Percentiles rank a stretch among this genome's conserved stretches.
Evolutionary conservation across 2,797 vertebrate genomes (phyloP).

Genomic region (Artibeus lituratus): DNA sequence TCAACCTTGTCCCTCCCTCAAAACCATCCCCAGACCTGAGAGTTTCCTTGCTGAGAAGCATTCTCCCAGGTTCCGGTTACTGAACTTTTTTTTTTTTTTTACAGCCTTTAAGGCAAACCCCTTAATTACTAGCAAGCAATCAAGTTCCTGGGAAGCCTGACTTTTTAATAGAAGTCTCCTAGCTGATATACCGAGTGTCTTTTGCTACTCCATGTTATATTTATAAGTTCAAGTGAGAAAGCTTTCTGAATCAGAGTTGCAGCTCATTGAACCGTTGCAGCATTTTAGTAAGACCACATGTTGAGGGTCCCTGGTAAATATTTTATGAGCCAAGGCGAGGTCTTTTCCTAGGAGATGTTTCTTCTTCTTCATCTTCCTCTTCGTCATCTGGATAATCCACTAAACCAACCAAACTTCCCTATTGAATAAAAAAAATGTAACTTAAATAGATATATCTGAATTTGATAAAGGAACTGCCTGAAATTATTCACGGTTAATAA

Average conservation of each 20-base stretch:
- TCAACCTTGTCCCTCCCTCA: constrained; percentile 77
- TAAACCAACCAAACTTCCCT: constrained; percentile 95
- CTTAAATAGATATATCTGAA: not conserved
- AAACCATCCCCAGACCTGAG: constrained; percentile 82
- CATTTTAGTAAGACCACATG: constrained; percentile 82
- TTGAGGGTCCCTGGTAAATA: constrained; percentile 73
- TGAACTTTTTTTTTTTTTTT: constrained; percentile 85
- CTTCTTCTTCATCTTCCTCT: constrained; percentile 96
- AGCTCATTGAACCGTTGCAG: constrained; percentile 85
- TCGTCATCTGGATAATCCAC: constrained; percentile 99
- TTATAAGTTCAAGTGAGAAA: constrained; percentile 84
- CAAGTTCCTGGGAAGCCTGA: constrained; percentile 84
- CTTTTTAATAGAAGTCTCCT: constrained; percentile 83
- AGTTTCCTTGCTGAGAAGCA: constrained; percentile 84
- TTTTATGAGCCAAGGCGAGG: constrained; percentile 96
- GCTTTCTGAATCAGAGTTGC: constrained; percentile 84
- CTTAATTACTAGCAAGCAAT: constrained; percentile 83
- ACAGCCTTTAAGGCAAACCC: constrained; percentile 88
- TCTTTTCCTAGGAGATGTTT: constrained; percentile 94
- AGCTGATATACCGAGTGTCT: constrained; percentile 82
- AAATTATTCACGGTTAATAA: not conserved
- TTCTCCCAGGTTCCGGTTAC: constrained; percentile 89
- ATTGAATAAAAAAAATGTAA: not conserved
- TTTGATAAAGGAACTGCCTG: not conserved
- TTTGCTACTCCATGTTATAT: constrained; percentile 85